phyloP scores from a whole-genome alignment of 2,888 invertebrate genomes.

The Drosophila nigritarsus region DNA sequence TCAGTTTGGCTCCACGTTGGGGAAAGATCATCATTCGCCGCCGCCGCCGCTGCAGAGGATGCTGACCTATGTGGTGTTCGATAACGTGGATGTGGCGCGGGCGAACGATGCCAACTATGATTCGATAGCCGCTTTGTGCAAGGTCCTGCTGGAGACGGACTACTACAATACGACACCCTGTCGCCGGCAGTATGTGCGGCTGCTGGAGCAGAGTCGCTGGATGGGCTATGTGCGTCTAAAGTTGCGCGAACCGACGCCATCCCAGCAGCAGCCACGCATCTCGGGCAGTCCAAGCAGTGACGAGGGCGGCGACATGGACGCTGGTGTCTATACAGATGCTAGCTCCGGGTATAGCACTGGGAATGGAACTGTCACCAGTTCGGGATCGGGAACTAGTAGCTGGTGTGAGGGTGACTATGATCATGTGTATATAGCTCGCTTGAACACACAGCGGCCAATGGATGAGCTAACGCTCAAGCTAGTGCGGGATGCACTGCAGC shows the following conservation, averaged over 20 bases:
- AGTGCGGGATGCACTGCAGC: slow-evolving; percentile 40
- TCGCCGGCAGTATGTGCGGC: slow-evolving; percentile 67
- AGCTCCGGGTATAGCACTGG: slow-evolving; percentile 78
- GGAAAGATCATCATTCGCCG: slow-evolving; percentile 71
- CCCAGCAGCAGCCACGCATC: slow-evolving; percentile 8
- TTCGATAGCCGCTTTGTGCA: slow-evolving; percentile 87
- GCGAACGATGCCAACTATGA: slow-evolving; percentile 87
- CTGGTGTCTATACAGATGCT: slow-evolving; percentile 70
- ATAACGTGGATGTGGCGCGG: slow-evolving; percentile 90
- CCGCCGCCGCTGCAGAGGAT: slow-evolving; percentile 86
- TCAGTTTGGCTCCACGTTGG: neutral
- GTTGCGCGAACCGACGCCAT: slow-evolving; percentile 71
- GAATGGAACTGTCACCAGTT: slow-evolving; percentile 33
- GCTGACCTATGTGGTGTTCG: slow-evolving; percentile 89
- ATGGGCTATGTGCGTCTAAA: slow-evolving; percentile 83
- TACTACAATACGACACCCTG: slow-evolving; percentile 80
- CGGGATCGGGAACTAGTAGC: slow-evolving; percentile 31
- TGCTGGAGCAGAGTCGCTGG: slow-evolving; percentile 81
- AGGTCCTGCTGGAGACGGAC: slow-evolving; percentile 87
- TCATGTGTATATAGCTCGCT: slow-evolving; percentile 88
- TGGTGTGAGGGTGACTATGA: slow-evolving; percentile 77
- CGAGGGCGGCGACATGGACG: slow-evolving; percentile 13
- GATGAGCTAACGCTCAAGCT: slow-evolving; percentile 68
- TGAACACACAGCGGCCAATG: slow-evolving; percentile 87
- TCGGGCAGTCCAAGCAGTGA: slow-evolving; percentile 13